A percentile compares a stretch with the other conserved stretches of the same genome.
phyloP scores from a whole-genome alignment of 64 coral and sea anemone genomes.

The Pocillopora damicornis region DNA sequence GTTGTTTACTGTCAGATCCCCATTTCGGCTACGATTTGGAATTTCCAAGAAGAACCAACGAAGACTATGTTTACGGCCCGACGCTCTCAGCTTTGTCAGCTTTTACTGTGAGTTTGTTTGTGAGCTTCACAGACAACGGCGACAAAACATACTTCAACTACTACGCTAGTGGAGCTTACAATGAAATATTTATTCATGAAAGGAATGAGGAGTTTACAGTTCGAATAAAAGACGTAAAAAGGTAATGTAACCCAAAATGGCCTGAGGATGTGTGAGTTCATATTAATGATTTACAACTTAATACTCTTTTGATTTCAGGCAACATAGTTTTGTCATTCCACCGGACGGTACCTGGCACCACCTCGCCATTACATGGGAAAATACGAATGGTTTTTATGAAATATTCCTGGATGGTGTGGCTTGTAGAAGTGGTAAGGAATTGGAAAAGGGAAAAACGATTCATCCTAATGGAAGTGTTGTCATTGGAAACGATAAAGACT shows the following conservation, averaged over 20 bases:
- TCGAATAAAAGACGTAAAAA: conserved; percentile 4
- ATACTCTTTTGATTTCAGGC: not conserved
- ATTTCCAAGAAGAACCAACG: conserved; percentile 21
- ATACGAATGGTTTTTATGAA: conserved; percentile 10
- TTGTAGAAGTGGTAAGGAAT: not conserved
- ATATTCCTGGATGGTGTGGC: conserved; percentile 42
- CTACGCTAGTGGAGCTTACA: not conserved
- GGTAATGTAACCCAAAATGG: not conserved
- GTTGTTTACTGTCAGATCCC: conserved; percentile 6
- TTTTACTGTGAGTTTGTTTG: conserved; percentile 64
- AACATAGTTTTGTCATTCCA: not conserved
- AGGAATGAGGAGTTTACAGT: not conserved
- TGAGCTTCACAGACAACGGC: conserved; percentile 41
- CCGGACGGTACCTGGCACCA: conserved; percentile 69
- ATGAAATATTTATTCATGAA: conserved; percentile 58
- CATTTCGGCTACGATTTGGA: conserved; percentile 41
- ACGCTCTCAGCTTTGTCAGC: conserved; percentile 12
- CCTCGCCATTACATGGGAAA: conserved; percentile 62
- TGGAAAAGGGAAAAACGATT: not conserved
- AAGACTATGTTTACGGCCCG: not conserved
- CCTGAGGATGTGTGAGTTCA: not conserved
- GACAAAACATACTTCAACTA: conserved; percentile 57
- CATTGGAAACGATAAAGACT: conserved; percentile 58
- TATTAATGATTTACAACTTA: not conserved
- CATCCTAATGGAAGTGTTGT: conserved; percentile 17